Base-by-base conservation (phyloP, 1,140 invertebrate genomes). In the Zophobas atratus region DNA sequence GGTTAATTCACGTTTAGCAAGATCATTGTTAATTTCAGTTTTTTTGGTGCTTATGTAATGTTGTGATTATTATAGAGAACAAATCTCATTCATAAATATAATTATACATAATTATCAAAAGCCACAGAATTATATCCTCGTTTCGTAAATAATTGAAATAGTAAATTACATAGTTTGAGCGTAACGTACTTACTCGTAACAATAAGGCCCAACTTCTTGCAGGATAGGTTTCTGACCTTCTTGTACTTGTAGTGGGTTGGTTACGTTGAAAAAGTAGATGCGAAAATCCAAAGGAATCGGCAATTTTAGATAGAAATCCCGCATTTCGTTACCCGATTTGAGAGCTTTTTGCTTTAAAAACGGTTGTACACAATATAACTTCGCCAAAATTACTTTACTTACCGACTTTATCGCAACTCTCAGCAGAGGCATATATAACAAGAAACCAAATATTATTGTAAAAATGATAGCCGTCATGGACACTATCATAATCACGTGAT, bases 221-320 rank as follows among this genome's bases (percentile, higher is more conserved):
- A 94, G 78, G 2, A 89, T 89, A 0, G 93, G 92, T 39, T 20
- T 71, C 48, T 70, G 79, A n/a, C 83, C 83, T 53, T 81, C 80
- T 46, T 76, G 56, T 39, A 94, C 89, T 81, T 91, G 91, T 0
- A 88, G 84, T 0, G 90, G 88, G 88, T 95, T 95, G 5, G 89
- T 91, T 0, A 94, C 85, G 83, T 94, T 92, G 83, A 94, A 95
- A 74, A 95, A 88, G 81, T 92, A 94, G 36, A 94, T 89, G 84
- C 92, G 91, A 75, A 91, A 91, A 46, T 86, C 86, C 3, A 92
- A 81, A 2, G 89, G 88, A 73, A 91, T 86, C 0, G 91, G 91
- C 60, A 89, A 76, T 46, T 88, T 87, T 32, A 87, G 80, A 86
- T 89, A 91, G 56, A 88, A 85, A 49, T 88, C 86, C 33, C 86